Evolutionary conservation across 2,888 invertebrate species (phyloP), one percentile per base, ranked within the genome.

Genomic region (Microctonus aethiopoides): DNA sequence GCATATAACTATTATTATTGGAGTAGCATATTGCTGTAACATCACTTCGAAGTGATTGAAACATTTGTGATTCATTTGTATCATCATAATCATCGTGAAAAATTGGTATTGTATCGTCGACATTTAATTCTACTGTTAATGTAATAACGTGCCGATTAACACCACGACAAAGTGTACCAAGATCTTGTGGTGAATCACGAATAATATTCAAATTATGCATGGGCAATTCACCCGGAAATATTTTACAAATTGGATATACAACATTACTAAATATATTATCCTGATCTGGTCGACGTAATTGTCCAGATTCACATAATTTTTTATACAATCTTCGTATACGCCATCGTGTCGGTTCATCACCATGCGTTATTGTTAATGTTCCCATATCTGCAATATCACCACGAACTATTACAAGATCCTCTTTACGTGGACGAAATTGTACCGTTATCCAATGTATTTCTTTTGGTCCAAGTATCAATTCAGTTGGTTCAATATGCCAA

Each of bases 261-360:
- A 84, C 78, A 54, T 80, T 82, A 70, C 78, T 78, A 66, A 86
- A 86, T 9, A 54, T 57, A 20, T 76, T 72, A 54, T 82, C 82
- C 16, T 80, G 80, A 52, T 82, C 80, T 65, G 76, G 80, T 59
- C 78, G 79, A 24, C 72, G 76, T 13, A 82, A 68, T 68, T 83
- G 81, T 2, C 81, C 82, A 0, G 77, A 77, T 60, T 83, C 81
- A 67, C 82, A 81, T 67, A 85, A 74, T 74, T 86, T 86, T 29
- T 80, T 80, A 60, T 83, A 85, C 24, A 86, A 76, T 68, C 86
- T 85, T 34, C 86, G 81, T 75, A 86, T 82, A 72, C 86, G 76
- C 74, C 82, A 81, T 5, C 89, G 84, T 34, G 89, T 88, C 6
- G 89, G 88, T 67, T 89, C 89, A 74, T 89, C 89, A 0, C 89